Evolutionary conservation across 2,797 vertebrate species (phyloP).

Genomic region (Darevskia nairensis): DNA sequence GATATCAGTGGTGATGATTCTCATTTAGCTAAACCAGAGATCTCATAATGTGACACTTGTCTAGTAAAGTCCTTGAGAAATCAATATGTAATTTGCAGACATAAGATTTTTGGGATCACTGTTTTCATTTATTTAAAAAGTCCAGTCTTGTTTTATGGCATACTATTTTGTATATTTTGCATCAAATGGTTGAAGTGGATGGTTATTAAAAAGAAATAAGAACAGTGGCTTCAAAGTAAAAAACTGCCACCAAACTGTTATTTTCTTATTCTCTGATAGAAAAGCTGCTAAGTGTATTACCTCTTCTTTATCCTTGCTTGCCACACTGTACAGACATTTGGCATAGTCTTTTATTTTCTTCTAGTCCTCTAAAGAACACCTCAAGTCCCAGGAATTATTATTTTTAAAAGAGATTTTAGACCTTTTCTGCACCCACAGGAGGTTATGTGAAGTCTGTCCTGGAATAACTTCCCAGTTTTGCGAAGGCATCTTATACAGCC

Average conservation of each 20-base stretch:
- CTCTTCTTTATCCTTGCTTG: not conserved
- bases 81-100: constrained; percentile 1
- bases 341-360: not conserved
- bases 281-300: not conserved
- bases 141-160: not conserved
- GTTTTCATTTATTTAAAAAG: constrained; percentile 8
- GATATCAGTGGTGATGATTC: not conserved
- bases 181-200: not conserved
- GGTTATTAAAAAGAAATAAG: not conserved
- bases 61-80: not conserved
- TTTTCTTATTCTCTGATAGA: not conserved
- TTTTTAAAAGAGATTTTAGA: not conserved
- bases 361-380: not conserved
- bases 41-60: not conserved
- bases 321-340: too few species aligned
- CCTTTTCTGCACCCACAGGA: not conserved
- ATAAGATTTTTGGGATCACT: not conserved
- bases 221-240: not conserved
- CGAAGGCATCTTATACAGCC: not conserved
- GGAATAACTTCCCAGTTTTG: not conserved
- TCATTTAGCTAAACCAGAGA: not conserved
- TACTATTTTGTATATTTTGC: not conserved
- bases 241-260: not conserved
- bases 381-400: not conserved
- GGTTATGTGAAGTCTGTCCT: too few species aligned